phyloP scores from a whole-genome alignment of 1,140 invertebrate genomes.

The Saccostrea echinata region DNA sequence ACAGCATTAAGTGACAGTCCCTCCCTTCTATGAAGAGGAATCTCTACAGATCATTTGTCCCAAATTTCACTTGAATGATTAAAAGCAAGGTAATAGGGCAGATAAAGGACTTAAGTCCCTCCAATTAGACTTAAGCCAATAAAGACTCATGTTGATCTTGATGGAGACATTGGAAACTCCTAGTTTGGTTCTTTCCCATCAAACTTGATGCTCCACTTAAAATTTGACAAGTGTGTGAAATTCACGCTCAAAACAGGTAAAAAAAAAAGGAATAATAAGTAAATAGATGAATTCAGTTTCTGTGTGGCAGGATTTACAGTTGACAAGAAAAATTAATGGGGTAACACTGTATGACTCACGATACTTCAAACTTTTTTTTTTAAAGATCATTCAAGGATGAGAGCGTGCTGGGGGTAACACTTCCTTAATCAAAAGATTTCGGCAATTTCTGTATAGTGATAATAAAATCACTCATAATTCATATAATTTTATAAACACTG shows the following conservation, averaged over 20 bases:
- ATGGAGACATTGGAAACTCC: conserved; percentile 30
- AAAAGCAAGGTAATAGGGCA: not conserved
- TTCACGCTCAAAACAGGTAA: conserved; percentile 17
- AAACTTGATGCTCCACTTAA: conserved; percentile 29
- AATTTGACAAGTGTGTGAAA: conserved; percentile 37
- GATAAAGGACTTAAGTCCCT: conserved; percentile 14
- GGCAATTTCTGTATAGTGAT: not conserved
- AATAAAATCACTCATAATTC: not conserved
- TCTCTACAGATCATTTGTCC: not conserved
- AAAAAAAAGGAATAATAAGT: conserved; percentile 37
- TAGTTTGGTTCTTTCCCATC: conserved; percentile 26
- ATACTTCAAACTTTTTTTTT: conserved; percentile 24
- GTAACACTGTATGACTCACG: conserved; percentile 24
- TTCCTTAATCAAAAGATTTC: conserved; percentile 28
- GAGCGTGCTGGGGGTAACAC: not conserved
- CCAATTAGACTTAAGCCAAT: conserved; percentile 35
- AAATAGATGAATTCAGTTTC: conserved; percentile 35
- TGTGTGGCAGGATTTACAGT: conserved; percentile 36
- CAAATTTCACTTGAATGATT: conserved; percentile 1
- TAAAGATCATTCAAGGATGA: conserved; percentile 24
- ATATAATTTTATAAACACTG: not conserved
- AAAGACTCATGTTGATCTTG: conserved; percentile 28
- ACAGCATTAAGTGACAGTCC: not conserved
- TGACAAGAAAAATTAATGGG: conserved; percentile 35
- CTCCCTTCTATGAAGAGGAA: not conserved